Percentiles rank a stretch among this genome's conserved stretches.
Conservation (phyloP, 2,113 vertebrate genomes). For the Chelonoidis abingdonii region DNA sequence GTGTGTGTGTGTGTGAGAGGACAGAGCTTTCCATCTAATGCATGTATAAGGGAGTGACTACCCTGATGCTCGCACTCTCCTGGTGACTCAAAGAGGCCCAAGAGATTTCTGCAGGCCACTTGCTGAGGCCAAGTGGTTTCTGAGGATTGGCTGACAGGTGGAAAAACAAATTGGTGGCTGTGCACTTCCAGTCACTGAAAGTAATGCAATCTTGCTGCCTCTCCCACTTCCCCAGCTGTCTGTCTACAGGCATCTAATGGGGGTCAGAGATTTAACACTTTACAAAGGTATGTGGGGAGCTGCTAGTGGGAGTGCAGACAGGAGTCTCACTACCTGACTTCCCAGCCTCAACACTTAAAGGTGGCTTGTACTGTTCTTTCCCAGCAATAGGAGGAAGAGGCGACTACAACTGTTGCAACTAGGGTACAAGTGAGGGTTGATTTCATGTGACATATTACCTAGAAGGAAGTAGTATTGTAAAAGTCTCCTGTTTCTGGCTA, state of each 20-base stretch:
- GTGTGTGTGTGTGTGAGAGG: not conserved
- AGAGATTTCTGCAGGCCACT: rapidly evolving
- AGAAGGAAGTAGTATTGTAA: not conserved
- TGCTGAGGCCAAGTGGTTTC: not conserved
- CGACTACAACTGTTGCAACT: not conserved
- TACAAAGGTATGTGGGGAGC: not conserved
- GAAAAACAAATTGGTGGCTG: not conserved
- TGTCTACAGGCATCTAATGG: not conserved
- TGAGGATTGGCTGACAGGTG: not conserved
- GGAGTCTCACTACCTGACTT: not conserved
- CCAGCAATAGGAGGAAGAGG: not conserved
- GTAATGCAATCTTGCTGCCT: rapidly evolving
- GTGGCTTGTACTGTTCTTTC: not conserved
- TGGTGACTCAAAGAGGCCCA: not conserved
- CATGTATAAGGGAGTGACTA: not conserved
- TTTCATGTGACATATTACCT: not conserved
- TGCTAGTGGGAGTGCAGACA: not conserved
- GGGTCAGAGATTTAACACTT: not conserved
- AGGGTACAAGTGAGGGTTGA: not conserved
- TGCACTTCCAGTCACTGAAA: not conserved
- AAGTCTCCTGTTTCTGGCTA: not conserved
- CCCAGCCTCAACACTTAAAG: not conserved
- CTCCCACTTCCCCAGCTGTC: not conserved
- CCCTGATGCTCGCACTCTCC: not conserved
- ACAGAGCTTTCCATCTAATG: not conserved